phyloP scores from a whole-genome alignment of 2,797 vertebrate genomes.

The Ctenochaetus hawaiiensis region DNA sequence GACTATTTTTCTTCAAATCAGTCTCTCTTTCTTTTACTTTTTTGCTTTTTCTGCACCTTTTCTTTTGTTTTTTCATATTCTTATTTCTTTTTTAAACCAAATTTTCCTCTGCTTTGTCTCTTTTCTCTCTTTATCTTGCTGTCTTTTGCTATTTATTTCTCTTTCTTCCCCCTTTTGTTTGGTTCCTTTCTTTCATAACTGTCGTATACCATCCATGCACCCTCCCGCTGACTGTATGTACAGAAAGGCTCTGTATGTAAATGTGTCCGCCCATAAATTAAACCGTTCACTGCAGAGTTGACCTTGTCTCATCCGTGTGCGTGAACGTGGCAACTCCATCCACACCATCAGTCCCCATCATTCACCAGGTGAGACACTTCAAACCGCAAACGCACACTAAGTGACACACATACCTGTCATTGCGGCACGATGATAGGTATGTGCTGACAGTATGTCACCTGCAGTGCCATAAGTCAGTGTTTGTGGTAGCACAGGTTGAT shows the following conservation, averaged over 20 bases:
- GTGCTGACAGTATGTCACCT: constrained; percentile 59
- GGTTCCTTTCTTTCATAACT: neutral
- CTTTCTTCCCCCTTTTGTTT: no score
- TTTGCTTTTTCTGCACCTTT: no score
- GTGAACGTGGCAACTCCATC: neutral
- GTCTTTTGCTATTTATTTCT: no score
- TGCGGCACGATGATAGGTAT: constrained; percentile 25
- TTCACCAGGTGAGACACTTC: constrained; percentile 32
- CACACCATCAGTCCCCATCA: constrained; percentile 41
- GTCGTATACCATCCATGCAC: no score
- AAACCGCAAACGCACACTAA: constrained; percentile 39
- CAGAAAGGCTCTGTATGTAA: constrained; percentile 23
- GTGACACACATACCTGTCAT: constrained; percentile 41
- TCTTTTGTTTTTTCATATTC: no score
- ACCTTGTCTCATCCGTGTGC: constrained; percentile 44
- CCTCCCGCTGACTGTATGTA: neutral
- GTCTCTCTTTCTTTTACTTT: no score
- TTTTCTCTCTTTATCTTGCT: no score
- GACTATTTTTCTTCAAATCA: no score
- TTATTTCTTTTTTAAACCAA: no score
- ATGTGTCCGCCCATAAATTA: constrained; percentile 34
- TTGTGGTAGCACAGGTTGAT: constrained; percentile 63
- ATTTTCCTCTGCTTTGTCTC: no score
- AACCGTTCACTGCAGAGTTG: constrained; percentile 12
- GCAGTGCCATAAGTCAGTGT: constrained; percentile 66